Evolutionary conservation across 53 echinoderm and acorn worm genomes (phyloP).

Genomic region (Patiria pectinifera): DNA sequence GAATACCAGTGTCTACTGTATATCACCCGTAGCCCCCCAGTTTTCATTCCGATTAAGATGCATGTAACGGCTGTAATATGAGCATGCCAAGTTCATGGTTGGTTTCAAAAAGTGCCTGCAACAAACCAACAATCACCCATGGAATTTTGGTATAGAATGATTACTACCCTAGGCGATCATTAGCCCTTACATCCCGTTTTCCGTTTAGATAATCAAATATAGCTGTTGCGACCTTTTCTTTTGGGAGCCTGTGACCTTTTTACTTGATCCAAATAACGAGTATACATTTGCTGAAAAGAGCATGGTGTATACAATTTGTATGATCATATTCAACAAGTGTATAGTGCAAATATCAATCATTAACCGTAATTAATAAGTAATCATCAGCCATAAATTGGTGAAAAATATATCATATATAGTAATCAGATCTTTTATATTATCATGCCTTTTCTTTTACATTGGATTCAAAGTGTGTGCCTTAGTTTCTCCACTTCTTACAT

Average conservation of each 20-base stretch:
- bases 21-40: not conserved
- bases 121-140: constrained; percentile 17
- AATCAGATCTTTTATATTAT: no score
- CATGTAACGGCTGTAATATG: constrained; percentile 8
- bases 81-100: not conserved
- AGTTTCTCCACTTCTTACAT: no score
- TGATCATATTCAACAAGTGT: no score
- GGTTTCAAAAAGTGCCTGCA: not conserved
- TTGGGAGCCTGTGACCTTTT: not conserved
- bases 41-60: not conserved
- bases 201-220: not conserved
- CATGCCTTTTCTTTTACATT: no score
- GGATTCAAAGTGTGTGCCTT: no score
- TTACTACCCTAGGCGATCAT: not conserved
- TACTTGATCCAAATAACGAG: no score
- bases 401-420: no score
- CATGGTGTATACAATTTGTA: no score
- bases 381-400: no score
- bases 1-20: constrained; percentile 24
- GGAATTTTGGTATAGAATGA: not conserved
- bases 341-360: no score
- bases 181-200: constrained; percentile 17
- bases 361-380: no score
- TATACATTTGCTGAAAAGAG: no score
- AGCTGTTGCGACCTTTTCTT: constrained; percentile 1